Percentiles rank a stretch among this genome's conserved stretches.
phyloP scores from a whole-genome alignment of 2,888 invertebrate species.

The Lampropteryx suffumata region DNA sequence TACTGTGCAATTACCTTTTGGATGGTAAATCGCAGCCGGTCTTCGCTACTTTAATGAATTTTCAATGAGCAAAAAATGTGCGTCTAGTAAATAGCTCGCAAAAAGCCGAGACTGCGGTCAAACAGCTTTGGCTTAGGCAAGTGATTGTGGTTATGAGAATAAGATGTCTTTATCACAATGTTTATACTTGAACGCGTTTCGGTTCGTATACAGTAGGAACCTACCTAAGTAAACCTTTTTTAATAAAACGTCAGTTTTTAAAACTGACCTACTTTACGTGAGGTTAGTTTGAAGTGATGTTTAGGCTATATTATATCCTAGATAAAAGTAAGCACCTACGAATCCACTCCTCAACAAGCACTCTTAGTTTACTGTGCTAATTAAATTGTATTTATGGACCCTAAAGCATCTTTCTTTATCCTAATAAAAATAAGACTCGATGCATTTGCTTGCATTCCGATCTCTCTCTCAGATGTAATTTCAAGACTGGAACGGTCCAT shows the following conservation, averaged over 20 bases:
- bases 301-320: no score
- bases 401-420: slow-evolving; percentile 2
- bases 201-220: no score
- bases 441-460: slow-evolving; percentile 21
- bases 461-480: slow-evolving; percentile 21
- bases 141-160: slow-evolving; percentile 11
- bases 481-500: slow-evolving; percentile 23
- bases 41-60: slow-evolving; percentile 59
- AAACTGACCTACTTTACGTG: no score
- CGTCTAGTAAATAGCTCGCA: slow-evolving; percentile 6
- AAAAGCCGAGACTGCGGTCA: slow-evolving; percentile 12
- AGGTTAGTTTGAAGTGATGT: no score
- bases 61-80: slow-evolving; percentile 59
- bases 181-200: no score
- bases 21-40: slow-evolving; percentile 62
- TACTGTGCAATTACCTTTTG: slow-evolving; percentile 63
- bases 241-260: no score
- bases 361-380: neutral
- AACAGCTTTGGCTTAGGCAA: slow-evolving; percentile 13
- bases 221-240: no score
- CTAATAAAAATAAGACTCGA: slow-evolving; percentile 20
- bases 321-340: no score
- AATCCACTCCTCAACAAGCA: no score
- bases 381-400: slow-evolving; percentile 8
- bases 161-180: slow-evolving; percentile 9